A percentile compares a stretch with the other conserved stretches of the same genome.
Conservation (phyloP, 2,113 vertebrate species). For the Elephas maximus region DNA sequence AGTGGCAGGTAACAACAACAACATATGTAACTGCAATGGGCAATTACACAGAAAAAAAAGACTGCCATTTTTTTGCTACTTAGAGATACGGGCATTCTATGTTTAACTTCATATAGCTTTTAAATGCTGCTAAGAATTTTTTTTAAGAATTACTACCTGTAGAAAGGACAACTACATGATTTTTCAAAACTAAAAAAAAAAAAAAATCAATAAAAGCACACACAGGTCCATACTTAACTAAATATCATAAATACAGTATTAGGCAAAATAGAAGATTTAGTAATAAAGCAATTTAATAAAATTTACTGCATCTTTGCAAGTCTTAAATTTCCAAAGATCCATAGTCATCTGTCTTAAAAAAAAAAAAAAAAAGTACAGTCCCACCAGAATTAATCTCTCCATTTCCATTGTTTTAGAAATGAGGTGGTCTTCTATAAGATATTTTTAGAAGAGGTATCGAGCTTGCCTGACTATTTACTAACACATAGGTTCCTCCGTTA, state of each 20-base stretch:
- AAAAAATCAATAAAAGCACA: constrained; percentile 31
- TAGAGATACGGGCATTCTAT: constrained; percentile 28
- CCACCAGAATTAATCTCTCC: not conserved
- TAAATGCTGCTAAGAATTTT: not conserved
- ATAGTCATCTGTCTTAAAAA: not conserved
- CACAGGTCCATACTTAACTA: not conserved
- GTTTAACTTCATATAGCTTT: not conserved
- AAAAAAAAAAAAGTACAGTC: not conserved
- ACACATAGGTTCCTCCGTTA: not conserved
- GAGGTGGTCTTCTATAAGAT: not conserved
- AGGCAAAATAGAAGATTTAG: constrained; percentile 27
- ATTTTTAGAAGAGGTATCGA: not conserved
- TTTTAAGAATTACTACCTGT: not conserved
- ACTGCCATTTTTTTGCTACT: not conserved
- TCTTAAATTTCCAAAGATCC: constrained; percentile 18
- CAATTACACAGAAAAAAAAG: constrained; percentile 16
- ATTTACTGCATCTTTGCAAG: constrained; percentile 33
- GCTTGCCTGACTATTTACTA: not conserved
- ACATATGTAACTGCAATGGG: not conserved
- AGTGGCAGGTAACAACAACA: not conserved
- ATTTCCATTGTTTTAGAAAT: not conserved
- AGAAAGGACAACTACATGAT: not conserved
- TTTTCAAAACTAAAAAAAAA: constrained; percentile 31
- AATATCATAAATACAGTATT: not conserved
- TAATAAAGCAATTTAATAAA: constrained; percentile 39